Evolutionary conservation across 2,888 invertebrate species (phyloP).

Genomic region (Parnassius smintheus): DNA sequence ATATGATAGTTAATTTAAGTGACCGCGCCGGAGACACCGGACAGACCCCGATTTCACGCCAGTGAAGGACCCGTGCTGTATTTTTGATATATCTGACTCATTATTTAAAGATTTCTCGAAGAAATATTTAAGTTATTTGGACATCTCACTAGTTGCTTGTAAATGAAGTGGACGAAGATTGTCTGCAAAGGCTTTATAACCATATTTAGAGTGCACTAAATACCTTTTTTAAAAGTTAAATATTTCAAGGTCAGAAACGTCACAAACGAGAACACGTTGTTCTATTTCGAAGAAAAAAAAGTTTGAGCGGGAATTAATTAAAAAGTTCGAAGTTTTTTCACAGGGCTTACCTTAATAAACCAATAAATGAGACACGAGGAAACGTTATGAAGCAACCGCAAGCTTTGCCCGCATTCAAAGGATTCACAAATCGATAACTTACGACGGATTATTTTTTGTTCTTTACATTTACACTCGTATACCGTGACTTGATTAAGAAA

Average conservation of each 20-base stretch:
- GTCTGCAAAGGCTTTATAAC: too few relatives aligned
- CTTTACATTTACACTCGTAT: too few relatives aligned
- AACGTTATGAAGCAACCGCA: not conserved
- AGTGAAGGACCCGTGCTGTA: slow-evolving; percentile 39
- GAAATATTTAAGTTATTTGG: slow-evolving; percentile 12
- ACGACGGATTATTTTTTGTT: slow-evolving; percentile 9
- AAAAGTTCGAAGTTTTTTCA: too few relatives aligned
- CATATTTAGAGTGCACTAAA: too few relatives aligned
- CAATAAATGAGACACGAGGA: not conserved
- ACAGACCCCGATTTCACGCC: slow-evolving; percentile 51
- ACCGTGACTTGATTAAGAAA: too few relatives aligned
- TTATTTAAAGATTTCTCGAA: slow-evolving; percentile 28
- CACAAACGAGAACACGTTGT: too few relatives aligned
- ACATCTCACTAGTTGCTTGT: slow-evolving; percentile 9
- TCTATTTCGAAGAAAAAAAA: too few relatives aligned
- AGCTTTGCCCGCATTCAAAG: slow-evolving; percentile 1
- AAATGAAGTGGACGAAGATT: not conserved
- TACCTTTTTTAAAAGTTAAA: too few relatives aligned
- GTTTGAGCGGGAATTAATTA: too few relatives aligned
- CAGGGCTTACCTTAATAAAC: not conserved
- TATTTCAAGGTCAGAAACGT: too few relatives aligned
- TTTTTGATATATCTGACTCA: slow-evolving; percentile 35
- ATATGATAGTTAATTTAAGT: slow-evolving; percentile 60
- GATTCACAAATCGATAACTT: slow-evolving; percentile 20
- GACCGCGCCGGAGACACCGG: slow-evolving; percentile 37